These are phyloP conservation scores for Speoplatyrhinus poulsoni DNA, from an alignment of 2,113 vertebrate species.

Conservation along the genomic window DNA sequence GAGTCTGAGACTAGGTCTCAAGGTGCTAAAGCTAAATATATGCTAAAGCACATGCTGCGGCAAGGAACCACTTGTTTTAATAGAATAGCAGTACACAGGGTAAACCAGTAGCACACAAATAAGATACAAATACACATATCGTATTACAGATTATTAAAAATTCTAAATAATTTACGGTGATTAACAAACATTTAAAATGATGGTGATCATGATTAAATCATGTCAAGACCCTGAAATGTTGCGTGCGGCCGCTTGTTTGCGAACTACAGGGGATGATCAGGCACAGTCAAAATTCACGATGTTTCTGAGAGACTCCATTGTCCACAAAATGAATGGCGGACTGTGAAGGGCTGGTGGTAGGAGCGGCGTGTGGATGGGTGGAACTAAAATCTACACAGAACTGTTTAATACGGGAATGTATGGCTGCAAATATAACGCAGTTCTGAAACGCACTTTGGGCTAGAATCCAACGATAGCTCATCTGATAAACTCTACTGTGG, in stretches of 20 bases:
- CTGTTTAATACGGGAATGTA: constrained; percentile 31
- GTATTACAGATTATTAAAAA: too few species aligned
- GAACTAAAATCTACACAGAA: constrained; percentile 44
- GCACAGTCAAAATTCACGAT: not conserved
- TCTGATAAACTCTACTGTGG: too few species aligned
- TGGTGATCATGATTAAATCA: not conserved
- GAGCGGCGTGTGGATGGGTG: not conserved
- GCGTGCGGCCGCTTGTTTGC: not conserved
- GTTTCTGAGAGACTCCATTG: not conserved
- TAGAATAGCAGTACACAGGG: too few species aligned
- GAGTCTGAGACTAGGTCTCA: too few species aligned
- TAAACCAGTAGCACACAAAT: too few species aligned
- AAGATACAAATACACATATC: too few species aligned
- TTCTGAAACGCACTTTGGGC: too few species aligned
- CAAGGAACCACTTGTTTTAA: too few species aligned
- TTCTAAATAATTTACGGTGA: too few species aligned
- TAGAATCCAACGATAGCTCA: too few species aligned
- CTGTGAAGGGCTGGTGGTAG: constrained; percentile 7
- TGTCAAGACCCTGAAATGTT: not conserved
- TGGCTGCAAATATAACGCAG: constrained; percentile 29
- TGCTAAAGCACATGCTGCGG: too few species aligned
- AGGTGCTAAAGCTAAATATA: too few species aligned
- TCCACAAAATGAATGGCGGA: constrained; percentile 5
- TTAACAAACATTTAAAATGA: not conserved
- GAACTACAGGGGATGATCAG: not conserved